Evolutionary conservation across 2,888 invertebrate species (phyloP), one percentile per base, ranked within the genome.

Genomic region (Plutella xylostella): DNA sequence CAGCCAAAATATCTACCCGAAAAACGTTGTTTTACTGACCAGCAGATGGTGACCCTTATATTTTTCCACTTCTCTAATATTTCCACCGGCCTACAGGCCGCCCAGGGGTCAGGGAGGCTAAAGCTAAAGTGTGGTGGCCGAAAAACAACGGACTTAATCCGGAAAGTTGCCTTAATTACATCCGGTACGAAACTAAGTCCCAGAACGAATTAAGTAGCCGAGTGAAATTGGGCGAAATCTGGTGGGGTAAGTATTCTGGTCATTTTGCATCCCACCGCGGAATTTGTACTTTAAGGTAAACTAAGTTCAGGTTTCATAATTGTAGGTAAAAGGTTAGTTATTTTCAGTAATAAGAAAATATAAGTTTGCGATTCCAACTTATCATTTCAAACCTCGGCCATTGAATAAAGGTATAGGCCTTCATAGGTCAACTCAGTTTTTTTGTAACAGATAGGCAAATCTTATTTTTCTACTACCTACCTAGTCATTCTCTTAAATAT

Each of bases 121-220:
- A 37, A 28, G 28, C n/a, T 28, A 28, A 28, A 2, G 9, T 28
- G 17, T 37, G 31, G 41, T 14, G 9, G 30, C 19, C 39, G 76
- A 74, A 79, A 80, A 79, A 79, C 76, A 70, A 66, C 63, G 63
- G 57, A 60, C 67, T 72, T 82, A 82, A 82, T 80, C 73, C 68
- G 65, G 75, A 82, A 82, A 82, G 65, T 82, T 82, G 74, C 67
- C 69, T 68, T 82, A 82, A 82, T 82, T 80, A 77, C 69, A 66
- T 72, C 68, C 68, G 42, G 68, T 69, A 69, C 63, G 61, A 64
- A 76, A 75, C 71, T 78, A 76, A 70, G 71, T 79, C 79, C 80
- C 80, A 58, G 61, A 75, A 69, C 75, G 73, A 74, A 80, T 78
- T 78, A 76, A 68, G 70, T 63, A 39, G 64, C 52, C 55, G 66